Evolutionary conservation across 2,113 vertebrate genomes (phyloP).

Genomic region (Erpornis zantholeuca): DNA sequence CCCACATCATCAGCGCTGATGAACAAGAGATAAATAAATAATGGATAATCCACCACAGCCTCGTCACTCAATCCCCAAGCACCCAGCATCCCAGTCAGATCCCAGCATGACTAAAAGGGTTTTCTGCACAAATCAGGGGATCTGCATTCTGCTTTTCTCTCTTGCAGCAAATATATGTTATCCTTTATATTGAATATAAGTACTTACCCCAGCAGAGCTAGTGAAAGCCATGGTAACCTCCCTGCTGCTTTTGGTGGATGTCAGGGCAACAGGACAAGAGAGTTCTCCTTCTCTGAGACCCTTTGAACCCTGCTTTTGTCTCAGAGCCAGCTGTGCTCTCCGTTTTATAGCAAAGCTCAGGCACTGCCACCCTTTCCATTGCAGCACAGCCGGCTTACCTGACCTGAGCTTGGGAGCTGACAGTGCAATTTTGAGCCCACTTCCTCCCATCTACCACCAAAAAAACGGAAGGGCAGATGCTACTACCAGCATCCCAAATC

Average conservation of each 20-base stretch:
- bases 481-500: background rate
- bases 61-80: background rate
- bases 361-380: constrained; percentile 18
- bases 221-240: background rate
- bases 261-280: background rate
- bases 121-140: background rate
- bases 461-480: background rate
- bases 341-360: constrained; percentile 41
- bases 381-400: background rate
- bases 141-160: background rate
- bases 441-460: constrained; percentile 6
- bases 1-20: background rate
- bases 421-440: constrained; percentile 15
- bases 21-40: background rate
- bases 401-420: background rate
- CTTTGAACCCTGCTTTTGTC: background rate
- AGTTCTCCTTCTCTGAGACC: background rate
- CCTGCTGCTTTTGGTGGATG: background rate
- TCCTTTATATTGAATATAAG: accelerated
- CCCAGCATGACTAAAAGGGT: background rate
- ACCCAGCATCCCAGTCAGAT: background rate
- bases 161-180: background rate
- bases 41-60: too few species aligned
- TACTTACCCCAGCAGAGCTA: constrained; percentile 20
- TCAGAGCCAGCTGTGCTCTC: background rate